Base-by-base conservation (phyloP, 2,797 vertebrate genomes). In the Helicolenus hilgendorfi region DNA sequence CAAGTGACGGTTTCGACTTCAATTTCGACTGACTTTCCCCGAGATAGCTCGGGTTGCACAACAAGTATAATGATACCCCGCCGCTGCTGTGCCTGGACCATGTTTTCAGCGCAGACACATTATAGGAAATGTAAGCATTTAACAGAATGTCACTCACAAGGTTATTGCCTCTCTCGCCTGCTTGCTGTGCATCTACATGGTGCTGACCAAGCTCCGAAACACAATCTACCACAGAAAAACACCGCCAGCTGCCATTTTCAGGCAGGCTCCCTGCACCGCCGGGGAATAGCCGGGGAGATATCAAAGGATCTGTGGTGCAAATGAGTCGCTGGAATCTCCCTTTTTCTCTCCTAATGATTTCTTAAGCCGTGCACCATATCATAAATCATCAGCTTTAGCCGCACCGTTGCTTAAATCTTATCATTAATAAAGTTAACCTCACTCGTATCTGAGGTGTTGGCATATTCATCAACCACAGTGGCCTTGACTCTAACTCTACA, bases 121-220 rank as follows among this genome's bases (percentile, higher is more conserved):
- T 93, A 96, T 91, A 92, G 94, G 92, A 95, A 96, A 96, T 96
- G 95, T 94, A 96, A 94, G 94, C 93, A 85, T 96, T 97, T 94
- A 97, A 96, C 87, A 18, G 91, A 96, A 97, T 96, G 96, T 97
- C 96, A 96, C 95, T 97, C 95, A 94, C 96, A 97, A 97, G 97
- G 97, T 97, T 96, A 98, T 72, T 91, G 93, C 90, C 79, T 96
- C 92, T 85, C 84, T 89, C 72, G 80, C 83, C 88, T 94, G 94
- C 96, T 96, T 94, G 96, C 94, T 92, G 90, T 87, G 95, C 95
- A 96, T 96, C 96, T 95, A 93, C 94, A 96, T 90, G 95, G 85
- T 97, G 96, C 97, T 97, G 97, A 97, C 97, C 96, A 94, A 96
- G 97, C 96, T 93, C 69, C 7, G 96, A 97, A 97, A 97, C 96